Base-by-base conservation (phyloP, 2,797 vertebrate genomes). In the Triplophysa bombifrons region DNA sequence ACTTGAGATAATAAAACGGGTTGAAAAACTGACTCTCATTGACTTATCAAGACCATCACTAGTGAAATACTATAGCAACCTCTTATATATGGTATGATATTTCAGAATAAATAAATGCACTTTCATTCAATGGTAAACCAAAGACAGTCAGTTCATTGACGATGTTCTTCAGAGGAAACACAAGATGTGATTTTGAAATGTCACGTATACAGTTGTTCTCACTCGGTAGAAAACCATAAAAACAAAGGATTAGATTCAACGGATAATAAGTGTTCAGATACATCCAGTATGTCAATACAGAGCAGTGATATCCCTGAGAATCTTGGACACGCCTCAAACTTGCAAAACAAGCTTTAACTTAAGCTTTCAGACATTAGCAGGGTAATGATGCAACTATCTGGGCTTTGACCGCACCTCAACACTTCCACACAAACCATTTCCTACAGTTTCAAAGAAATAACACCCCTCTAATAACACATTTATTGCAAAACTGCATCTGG, bases 301-400 rank as follows among this genome's bases (percentile, higher is more conserved):
- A 30, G 38, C 53, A 55, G 38, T 74, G 65, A 68, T 61, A 50
- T 30, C 8, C 17, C 6, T 82, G 58, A 80, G 58, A 78, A 83
- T 82, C 72, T 66, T 69, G 63, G 27, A 67, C 75, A 80, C 65
- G 78, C 84, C 58, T 78, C 56, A 73, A 44, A 48, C 71, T 66
- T 77, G 56, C 70, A 66, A 74, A 81, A 76, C 63, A 74, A 78
- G 58, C 11, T 65, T 78, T 41, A 83, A 58, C 86, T 50, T 80
- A 64, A 86, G 82, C 61, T 30, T 69, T 58, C 73, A 81, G 80
- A 81, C n/a, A 0, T 68, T 78, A 82, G 76, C 51, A 68, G 72
- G 14, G 69, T 41, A 81, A 83, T 87, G 83, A 85, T 58, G 83
- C 80, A 67, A 72, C 82, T 10, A 72, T 68, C 74, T 11, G 27